Evolutionary conservation across 2,797 vertebrate species (phyloP).

Genomic region (Clarias pachynema): DNA sequence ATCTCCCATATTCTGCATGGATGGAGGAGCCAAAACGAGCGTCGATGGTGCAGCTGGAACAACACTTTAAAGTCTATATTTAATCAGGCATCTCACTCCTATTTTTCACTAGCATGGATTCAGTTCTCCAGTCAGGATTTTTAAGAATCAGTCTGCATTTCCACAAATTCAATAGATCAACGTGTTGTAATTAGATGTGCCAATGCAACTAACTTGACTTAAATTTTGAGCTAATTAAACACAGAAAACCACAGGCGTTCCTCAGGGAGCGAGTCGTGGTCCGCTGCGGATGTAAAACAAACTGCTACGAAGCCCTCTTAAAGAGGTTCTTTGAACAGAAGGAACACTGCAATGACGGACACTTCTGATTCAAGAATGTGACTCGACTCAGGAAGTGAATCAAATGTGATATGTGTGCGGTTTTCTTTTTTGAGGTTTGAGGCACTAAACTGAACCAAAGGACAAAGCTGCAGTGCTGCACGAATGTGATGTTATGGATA

Average conservation of each 20-base stretch:
- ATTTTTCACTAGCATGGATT: slow-evolving; percentile 12
- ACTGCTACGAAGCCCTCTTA: neutral
- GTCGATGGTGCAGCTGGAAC: slow-evolving; percentile 9
- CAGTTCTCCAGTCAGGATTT: slow-evolving; percentile 1
- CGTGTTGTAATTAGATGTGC: neutral
- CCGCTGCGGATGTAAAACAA: neutral
- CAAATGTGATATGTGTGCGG: neutral
- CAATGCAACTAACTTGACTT: neutral
- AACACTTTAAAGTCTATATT: slow-evolving; percentile 31
- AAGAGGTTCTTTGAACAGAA: neutral
- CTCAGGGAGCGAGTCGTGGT: neutral
- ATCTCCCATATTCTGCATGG: neutral
- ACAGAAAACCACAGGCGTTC: neutral
- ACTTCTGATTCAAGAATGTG: neutral
- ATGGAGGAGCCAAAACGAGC: neutral
- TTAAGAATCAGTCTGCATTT: neutral
- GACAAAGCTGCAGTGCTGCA: neutral
- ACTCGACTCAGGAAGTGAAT: neutral
- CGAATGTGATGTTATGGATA: neutral
- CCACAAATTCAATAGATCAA: neutral
- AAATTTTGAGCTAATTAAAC: neutral
- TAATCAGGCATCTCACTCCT: slow-evolving; percentile 27
- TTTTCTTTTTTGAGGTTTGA: neutral
- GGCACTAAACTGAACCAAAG: neutral
- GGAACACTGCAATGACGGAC: neutral